Evolutionary conservation across 2,113 vertebrate genomes (phyloP), one percentile per base, ranked within the genome.

Genomic region (cat (Felis catus)): DNA sequence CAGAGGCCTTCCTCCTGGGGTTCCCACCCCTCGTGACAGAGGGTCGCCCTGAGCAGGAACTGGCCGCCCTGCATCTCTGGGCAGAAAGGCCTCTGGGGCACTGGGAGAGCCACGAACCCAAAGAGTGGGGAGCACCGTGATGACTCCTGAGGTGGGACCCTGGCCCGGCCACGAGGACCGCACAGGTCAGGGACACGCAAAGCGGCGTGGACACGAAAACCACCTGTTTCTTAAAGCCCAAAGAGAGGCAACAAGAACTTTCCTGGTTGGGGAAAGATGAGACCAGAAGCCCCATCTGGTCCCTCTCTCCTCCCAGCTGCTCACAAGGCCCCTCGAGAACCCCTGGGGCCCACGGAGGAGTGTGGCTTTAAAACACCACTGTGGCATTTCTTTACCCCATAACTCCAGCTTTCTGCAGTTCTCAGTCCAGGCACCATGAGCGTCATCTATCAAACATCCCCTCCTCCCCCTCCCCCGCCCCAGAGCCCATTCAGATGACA

Each of bases 61-160:
- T 0, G 3, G 39, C 73, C 5, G 3, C 36, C 71, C 36, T 31
- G 27, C 15, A 51, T 16, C 19, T 79, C 76, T 1, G 18, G 76
- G 74, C 74, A 48, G 27, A 13, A 78, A 48, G 15, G 74, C 27
- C 41, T 78, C 41, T 1, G 0, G 74, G 45, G 9, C 9, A 11
- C 9, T 3, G 29, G 31, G 48, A 53, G 7, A 53, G 48, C 48
- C 74, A 21, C 5, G 31, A 53, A 48, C 16, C 48, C 45, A 33
- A 33, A 27, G 23, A 7, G 3, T 9, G 7, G 7, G 39, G 13
- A 82, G 36, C n/a, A 15, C 23, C 0, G 0, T 14, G n/a, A 39
- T 4, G 80, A 39, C 7, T 25, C 13, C 4, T 13, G 21, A 8
- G 79, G 53, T 0, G 7, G 53, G 53, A 14, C 53, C 13, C 74